These are phyloP conservation scores for Entomobrya proxima DNA, from an alignment of 2,888 invertebrate genomes.

Conservation along the genomic window DNA sequence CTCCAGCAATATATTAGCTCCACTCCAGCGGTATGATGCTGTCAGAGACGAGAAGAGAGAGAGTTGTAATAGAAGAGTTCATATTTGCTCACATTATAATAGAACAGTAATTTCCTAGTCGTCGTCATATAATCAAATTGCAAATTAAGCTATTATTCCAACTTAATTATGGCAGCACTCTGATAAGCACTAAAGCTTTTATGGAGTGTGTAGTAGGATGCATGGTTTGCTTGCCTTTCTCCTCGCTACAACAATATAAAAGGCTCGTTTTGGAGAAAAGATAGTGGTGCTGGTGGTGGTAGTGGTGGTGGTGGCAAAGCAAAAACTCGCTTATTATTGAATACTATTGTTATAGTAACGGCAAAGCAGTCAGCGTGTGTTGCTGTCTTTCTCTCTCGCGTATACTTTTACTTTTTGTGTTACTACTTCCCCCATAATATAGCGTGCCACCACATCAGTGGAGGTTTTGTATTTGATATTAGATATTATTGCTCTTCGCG, in stretches of 20 bases:
- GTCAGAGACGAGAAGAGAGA: conserved; percentile 2
- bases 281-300: conserved; percentile 7
- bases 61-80: conserved; percentile 49
- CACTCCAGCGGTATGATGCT: conserved; percentile 28
- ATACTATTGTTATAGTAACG: not conserved
- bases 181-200: conserved; percentile 71
- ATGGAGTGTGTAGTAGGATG: conserved; percentile 50
- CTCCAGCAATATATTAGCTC: conserved; percentile 30
- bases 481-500: not conserved
- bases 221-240: conserved; percentile 45
- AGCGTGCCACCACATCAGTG: not conserved
- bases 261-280: conserved; percentile 39
- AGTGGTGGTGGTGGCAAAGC: too few species aligned
- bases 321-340: not conserved
- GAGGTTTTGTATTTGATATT: too few species aligned
- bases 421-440: too few species aligned
- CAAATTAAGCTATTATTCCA: conserved; percentile 76
- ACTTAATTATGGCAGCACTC: conserved; percentile 75
- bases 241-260: too few species aligned
- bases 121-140: conserved; percentile 75
- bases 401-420: not conserved
- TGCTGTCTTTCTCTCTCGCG: not conserved
- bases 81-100: conserved; percentile 70
- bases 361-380: too few species aligned
- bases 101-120: conserved; percentile 72